A percentile compares a stretch with the other conserved stretches of the same genome.
These are phyloP conservation scores for Ophiothrix spiculata DNA, from an alignment of 35 echinoderm and acorn worm species.

Conservation along the genomic window DNA sequence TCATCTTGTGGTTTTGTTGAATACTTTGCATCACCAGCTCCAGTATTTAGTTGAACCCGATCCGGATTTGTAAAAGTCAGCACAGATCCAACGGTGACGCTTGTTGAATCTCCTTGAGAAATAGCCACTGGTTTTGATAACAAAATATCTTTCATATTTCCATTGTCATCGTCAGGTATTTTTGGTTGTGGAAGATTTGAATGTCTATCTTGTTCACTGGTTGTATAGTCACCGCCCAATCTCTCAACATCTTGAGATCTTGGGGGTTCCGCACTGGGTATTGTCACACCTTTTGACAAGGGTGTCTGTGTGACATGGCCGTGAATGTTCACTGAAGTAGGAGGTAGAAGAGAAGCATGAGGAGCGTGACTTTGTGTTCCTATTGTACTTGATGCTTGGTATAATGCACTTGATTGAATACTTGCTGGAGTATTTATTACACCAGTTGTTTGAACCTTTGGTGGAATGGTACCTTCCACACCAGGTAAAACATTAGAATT, in stretches of 20 bases:
- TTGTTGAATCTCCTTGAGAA: not conserved
- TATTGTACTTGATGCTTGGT: not conserved
- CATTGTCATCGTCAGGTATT: not conserved
- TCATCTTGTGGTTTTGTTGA: not conserved
- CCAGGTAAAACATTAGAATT: not conserved
- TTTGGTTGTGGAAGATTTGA: not conserved
- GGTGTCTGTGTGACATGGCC: not conserved
- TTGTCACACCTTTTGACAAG: not conserved
- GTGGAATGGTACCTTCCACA: not conserved
- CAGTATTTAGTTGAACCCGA: not conserved
- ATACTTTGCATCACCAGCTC: not conserved
- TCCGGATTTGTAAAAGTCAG: not conserved
- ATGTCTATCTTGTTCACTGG: not conserved
- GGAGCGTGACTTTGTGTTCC: not conserved
- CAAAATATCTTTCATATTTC: not conserved
- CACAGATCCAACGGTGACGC: not conserved
- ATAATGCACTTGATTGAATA: not conserved
- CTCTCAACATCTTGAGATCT: not conserved
- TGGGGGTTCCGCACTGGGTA: not conserved
- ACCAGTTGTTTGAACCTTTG: not conserved
- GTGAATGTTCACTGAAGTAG: not conserved
- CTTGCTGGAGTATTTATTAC: not conserved
- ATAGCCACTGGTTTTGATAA: not conserved
- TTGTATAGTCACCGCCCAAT: not conserved
- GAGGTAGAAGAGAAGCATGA: not conserved